Evolutionary conservation across 2,888 invertebrate genomes (phyloP).

Genomic region (Shargacucullia verbasci): DNA sequence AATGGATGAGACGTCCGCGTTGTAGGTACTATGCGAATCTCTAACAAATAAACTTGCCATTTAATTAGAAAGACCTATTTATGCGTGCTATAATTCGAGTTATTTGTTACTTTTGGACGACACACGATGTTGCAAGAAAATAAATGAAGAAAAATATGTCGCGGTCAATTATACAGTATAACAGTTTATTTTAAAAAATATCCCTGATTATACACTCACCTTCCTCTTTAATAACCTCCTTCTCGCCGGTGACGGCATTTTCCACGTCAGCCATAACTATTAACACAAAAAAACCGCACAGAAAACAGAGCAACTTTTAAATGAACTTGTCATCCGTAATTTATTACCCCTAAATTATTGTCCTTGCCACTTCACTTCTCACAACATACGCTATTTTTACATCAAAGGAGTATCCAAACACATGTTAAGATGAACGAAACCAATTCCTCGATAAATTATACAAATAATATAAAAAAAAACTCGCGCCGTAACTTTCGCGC

Average conservation of each 20-base stretch:
- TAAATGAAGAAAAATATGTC: too few species aligned
- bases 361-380: slow-evolving; percentile 65
- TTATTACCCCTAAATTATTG: slow-evolving; percentile 61
- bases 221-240: slow-evolving; percentile 51
- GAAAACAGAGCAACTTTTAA: slow-evolving; percentile 49
- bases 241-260: slow-evolving; percentile 45
- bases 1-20: too few species aligned
- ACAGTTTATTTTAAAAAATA: too few species aligned
- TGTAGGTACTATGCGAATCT: too few species aligned
- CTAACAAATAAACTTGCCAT: too few species aligned
- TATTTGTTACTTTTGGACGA: too few species aligned
- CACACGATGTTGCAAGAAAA: too few species aligned
- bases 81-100: too few species aligned
- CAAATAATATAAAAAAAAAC: slow-evolving; percentile 43
- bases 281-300: slow-evolving; percentile 41
- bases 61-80: too few species aligned
- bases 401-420: slow-evolving; percentile 29
- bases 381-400: slow-evolving; percentile 35
- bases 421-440: slow-evolving; percentile 18
- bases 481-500: slow-evolving; percentile 64
- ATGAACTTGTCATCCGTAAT: slow-evolving; percentile 57
- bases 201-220: slow-evolving; percentile 22
- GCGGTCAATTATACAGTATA: too few species aligned
- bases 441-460: slow-evolving; percentile 20
- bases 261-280: slow-evolving; percentile 66